These are phyloP conservation scores for Lochmaea crataegi DNA, from an alignment of 2,888 invertebrate species.

Conservation along the genomic window DNA sequence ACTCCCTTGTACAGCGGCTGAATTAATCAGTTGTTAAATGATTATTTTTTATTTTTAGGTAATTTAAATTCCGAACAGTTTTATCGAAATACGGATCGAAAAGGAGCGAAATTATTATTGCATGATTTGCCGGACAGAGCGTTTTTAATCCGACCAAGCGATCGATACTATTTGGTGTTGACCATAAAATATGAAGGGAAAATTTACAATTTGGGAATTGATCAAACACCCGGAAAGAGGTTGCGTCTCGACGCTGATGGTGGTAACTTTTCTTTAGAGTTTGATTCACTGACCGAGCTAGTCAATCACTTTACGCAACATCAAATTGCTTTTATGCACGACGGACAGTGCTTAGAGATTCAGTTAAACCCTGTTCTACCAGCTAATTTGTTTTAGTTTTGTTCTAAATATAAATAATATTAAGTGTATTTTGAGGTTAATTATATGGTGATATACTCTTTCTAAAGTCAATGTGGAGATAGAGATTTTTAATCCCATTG, in stretches of 20 bases:
- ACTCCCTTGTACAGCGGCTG: no score
- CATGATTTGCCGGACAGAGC: conserved; percentile 45
- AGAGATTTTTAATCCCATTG: no score
- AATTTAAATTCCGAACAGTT: conserved; percentile 48
- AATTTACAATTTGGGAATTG: conserved; percentile 51
- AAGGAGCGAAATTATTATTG: conserved; percentile 49
- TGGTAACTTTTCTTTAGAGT: conserved; percentile 43
- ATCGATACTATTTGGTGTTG: conserved; percentile 46
- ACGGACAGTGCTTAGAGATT: conserved; percentile 37
- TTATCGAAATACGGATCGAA: conserved; percentile 51
- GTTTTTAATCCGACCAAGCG: conserved; percentile 51
- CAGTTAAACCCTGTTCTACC: conserved; percentile 43
- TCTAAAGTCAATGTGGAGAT: no score
- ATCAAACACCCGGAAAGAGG: conserved; percentile 40
- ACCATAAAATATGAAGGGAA: conserved; percentile 44
- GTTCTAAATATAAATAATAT: neutral
- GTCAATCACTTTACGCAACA: conserved; percentile 45
- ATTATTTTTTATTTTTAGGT: conserved; percentile 46
- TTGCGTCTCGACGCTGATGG: conserved; percentile 43
- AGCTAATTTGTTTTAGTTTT: conserved; percentile 38
- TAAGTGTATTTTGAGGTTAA: no score
- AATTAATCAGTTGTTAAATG: no score
- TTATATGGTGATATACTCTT: no score
- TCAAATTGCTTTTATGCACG: conserved; percentile 40
- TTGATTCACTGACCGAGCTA: conserved; percentile 45